A percentile compares a stretch with the other conserved stretches of the same genome.
These are phyloP conservation scores for Distichodus sexfasciatus DNA, from an alignment of 2,797 vertebrate species.

Conservation along the genomic window DNA sequence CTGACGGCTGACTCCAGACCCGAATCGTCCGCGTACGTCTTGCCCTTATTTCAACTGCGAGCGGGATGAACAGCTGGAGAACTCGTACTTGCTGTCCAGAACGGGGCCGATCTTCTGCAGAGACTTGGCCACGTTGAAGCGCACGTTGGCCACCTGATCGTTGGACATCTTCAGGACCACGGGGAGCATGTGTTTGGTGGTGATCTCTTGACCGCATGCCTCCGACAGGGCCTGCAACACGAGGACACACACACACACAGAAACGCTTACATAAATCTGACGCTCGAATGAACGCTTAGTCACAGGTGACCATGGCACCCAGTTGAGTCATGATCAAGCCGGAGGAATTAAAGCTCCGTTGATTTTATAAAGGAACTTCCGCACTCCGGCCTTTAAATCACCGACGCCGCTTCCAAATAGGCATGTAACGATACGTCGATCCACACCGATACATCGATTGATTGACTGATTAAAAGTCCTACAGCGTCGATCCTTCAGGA, in stretches of 20 bases:
- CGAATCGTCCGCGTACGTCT: no score
- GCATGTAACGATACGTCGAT: no score
- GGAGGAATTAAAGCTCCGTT: neutral
- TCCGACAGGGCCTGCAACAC: conserved; percentile 82
- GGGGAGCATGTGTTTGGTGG: conserved; percentile 90
- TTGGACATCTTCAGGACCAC: conserved; percentile 90
- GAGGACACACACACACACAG: conserved; percentile 1
- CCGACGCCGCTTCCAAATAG: no score
- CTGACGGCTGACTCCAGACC: no score
- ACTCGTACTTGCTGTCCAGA: conserved; percentile 80
- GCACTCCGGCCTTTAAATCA: neutral
- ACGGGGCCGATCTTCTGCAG: conserved; percentile 89
- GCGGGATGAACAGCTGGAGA: neutral
- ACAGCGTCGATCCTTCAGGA: no score
- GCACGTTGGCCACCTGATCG: conserved; percentile 92
- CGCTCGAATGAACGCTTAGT: conserved; percentile 12
- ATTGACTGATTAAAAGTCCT: no score
- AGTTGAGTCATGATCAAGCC: conserved; percentile 1
- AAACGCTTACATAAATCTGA: neutral
- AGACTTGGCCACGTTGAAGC: conserved; percentile 93
- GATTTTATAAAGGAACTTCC: conserved; percentile 1
- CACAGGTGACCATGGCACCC: neutral
- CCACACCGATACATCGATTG: no score
- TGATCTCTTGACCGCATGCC: conserved; percentile 87
- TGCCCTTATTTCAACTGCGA: no score